These are phyloP conservation scores for Melikaiella ostensackeni DNA, from an alignment of 2,888 invertebrate genomes.

Conservation along the genomic window DNA sequence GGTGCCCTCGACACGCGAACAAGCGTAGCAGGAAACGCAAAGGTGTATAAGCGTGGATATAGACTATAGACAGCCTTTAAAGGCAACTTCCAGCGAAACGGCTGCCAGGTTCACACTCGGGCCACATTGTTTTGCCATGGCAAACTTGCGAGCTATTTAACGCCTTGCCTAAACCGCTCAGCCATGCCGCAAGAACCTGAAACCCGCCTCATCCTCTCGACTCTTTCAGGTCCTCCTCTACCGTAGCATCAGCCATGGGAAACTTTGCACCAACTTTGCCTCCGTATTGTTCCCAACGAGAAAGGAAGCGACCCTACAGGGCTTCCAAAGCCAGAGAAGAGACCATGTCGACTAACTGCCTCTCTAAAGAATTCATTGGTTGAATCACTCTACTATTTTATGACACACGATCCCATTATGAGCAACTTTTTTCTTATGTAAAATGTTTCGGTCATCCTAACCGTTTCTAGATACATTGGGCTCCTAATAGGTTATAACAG, in stretches of 20 bases:
- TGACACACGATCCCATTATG: not conserved
- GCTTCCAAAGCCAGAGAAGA: slow-evolving; percentile 1
- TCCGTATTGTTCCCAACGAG: slow-evolving; percentile 45
- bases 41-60: slow-evolving; percentile 48
- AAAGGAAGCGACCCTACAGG: slow-evolving; percentile 44
- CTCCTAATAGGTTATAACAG: no score
- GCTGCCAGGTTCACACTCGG: slow-evolving; percentile 67
- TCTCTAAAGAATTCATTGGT: slow-evolving; percentile 23
- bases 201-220: slow-evolving; percentile 51
- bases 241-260: slow-evolving; percentile 50
- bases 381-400: slow-evolving; percentile 9
- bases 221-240: slow-evolving; percentile 47
- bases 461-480: no score
- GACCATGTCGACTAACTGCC: slow-evolving; percentile 30
- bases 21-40: slow-evolving; percentile 52
- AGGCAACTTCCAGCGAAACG: slow-evolving; percentile 45
- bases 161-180: slow-evolving; percentile 69
- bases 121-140: slow-evolving; percentile 71
- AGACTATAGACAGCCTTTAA: slow-evolving; percentile 45
- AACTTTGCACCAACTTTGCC: slow-evolving; percentile 62
- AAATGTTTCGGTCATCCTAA: no score
- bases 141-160: slow-evolving; percentile 75
- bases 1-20: slow-evolving; percentile 47
- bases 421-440: not conserved
- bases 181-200: slow-evolving; percentile 64